phyloP scores from a whole-genome alignment of 2,797 vertebrate species.

The Phataginus tricuspis region DNA sequence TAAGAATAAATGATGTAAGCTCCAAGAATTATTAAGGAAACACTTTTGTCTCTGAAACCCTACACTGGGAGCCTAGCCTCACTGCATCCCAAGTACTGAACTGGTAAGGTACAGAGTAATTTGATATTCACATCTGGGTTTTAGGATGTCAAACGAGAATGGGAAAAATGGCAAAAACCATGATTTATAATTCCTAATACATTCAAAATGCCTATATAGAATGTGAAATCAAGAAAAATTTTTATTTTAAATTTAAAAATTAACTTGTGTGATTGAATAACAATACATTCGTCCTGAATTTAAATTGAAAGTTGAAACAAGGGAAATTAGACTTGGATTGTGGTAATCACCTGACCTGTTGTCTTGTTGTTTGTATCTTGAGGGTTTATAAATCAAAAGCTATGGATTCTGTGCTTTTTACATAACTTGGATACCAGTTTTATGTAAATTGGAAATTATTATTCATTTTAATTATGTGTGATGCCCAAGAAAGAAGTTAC shows the following conservation, averaged over 20 bases:
- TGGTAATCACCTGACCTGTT: neutral
- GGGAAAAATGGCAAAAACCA: neutral
- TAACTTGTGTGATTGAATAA: neutral
- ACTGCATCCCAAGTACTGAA: neutral
- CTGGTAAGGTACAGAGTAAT: neutral
- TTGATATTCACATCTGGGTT: neutral
- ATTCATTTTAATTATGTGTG: neutral
- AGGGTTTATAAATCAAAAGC: conserved; percentile 3
- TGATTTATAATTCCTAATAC: conserved; percentile 7
- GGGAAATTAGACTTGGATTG: neutral
- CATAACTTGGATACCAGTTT: neutral
- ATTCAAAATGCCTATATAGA: neutral
- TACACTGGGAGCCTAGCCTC: neutral
- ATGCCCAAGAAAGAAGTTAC: neutral
- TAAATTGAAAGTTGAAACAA: neutral
- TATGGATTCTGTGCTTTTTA: neutral
- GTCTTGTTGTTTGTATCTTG: conserved; percentile 4
- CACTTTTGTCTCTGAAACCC: neutral
- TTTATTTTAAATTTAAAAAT: neutral
- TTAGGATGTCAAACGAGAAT: neutral
- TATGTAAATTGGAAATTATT: neutral
- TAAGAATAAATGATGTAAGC: conserved; percentile 14
- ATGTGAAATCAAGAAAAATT: neutral
- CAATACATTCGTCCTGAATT: neutral
- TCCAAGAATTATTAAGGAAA: conserved; percentile 8